Evolutionary conservation across 2,888 invertebrate genomes (phyloP), one percentile per base, ranked within the genome.

Genomic region (Atethmia centrago): DNA sequence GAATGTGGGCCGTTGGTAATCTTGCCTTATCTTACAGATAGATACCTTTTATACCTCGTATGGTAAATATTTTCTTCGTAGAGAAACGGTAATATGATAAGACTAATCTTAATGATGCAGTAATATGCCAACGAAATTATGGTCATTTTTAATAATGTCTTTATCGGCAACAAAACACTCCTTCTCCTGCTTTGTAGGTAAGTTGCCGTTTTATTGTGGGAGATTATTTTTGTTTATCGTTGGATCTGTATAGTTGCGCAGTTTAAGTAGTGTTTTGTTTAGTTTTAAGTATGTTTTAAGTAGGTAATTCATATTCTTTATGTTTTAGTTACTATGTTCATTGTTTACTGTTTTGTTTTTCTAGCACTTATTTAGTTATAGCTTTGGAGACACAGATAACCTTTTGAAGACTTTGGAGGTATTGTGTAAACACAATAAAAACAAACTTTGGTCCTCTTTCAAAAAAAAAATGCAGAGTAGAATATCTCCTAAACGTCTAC

Each of bases 91-190:
- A 88, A 81, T 79, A 85, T 88, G 94, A 94, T 94, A 94, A 92
- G 85, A 84, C 82, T 84, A 92, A 94, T 95, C 94, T 94, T 92
- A 94, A 95, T 93, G 90, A 90, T 89, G 88, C 84, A 88, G 90
- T 93, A 91, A 91, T 93, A 92, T 86, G 83, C 77, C 87, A 89
- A 89, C 85, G 87, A 90, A 91, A 88, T 91, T 90, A 90, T 88
- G 88, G 89, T 89, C 83, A 87, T 85, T 92, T 90, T 91, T 91
- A 88, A 91, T 93, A 92, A 93, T 89, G 91, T 89, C 91, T 92
- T 93, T 94, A 93, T 93, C 90, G 88, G 85, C 82, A 89, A 91
- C 90, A 90, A 90, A 91, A 91, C 89, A 90, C 88, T 89, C 88
- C 88, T 88, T 92, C 91, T 91, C 90, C 87, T 88, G 88, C 89